phyloP scores from a whole-genome alignment of 2,797 vertebrate genomes.

The Clarias platycephalus region DNA sequence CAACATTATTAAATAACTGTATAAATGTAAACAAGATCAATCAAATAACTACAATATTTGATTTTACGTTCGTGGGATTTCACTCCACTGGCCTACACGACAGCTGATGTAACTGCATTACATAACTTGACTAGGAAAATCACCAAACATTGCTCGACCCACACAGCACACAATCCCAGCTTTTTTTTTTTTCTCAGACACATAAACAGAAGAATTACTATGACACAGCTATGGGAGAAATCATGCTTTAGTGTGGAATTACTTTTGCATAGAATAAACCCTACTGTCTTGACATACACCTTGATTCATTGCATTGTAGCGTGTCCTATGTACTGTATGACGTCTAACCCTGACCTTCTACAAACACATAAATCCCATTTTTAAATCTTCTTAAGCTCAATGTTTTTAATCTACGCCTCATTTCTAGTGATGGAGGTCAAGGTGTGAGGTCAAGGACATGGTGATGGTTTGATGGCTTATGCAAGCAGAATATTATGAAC shows the following conservation, averaged over 20 bases:
- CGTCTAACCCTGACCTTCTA: background rate
- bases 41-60: background rate
- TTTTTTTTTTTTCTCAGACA: background rate
- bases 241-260: background rate
- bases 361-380: background rate
- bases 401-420: background rate
- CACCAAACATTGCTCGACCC: background rate
- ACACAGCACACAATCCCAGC: background rate
- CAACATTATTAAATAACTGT: background rate
- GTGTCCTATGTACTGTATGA: background rate
- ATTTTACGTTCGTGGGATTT: background rate
- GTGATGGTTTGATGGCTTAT: slow-evolving; percentile 52
- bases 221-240: background rate
- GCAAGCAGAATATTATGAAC: slow-evolving; percentile 56
- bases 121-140: background rate
- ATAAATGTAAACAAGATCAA: background rate
- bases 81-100: background rate
- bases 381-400: background rate
- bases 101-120: slow-evolving; percentile 15
- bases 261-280: background rate
- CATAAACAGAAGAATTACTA: background rate
- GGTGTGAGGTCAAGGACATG: slow-evolving; percentile 42
- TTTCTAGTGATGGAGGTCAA: background rate
- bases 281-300: background rate
- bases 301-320: background rate